Conservation (phyloP, 1,140 invertebrate genomes). For the Drosophila sp. region DNA sequence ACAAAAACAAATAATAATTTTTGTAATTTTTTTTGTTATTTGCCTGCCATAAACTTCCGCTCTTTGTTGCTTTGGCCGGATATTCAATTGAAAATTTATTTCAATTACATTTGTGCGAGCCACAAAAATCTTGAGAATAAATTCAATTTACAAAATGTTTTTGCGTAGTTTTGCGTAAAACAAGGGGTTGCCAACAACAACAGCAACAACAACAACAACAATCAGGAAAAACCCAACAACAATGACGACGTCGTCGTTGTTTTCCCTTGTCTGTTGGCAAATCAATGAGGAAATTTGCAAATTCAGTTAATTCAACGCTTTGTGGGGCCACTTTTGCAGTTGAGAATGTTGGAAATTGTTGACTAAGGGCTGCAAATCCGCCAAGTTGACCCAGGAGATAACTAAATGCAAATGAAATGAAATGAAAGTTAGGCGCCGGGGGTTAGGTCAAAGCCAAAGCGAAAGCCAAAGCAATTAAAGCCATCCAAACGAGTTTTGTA, state of each 20-base stretch:
- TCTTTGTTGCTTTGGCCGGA: conserved; percentile 50
- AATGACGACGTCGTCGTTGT: conserved; percentile 30
- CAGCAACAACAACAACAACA: conserved; percentile 1
- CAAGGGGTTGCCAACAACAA: background rate
- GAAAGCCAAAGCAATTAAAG: conserved; percentile 8
- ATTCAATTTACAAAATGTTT: conserved; percentile 78
- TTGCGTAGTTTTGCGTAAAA: conserved; percentile 66
- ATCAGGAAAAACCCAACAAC: background rate
- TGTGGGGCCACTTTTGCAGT: conserved; percentile 30
- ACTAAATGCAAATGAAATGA: conserved; percentile 30
- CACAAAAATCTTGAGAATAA: conserved; percentile 56
- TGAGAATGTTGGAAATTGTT: conserved; percentile 20
- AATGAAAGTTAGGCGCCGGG: conserved; percentile 7
- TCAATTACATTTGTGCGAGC: conserved; percentile 70
- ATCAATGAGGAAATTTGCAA: conserved; percentile 73
- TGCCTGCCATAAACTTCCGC: conserved; percentile 71
- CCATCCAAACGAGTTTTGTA: background rate
- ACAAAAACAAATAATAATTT: conserved; percentile 41
- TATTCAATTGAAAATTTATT: conserved; percentile 80
- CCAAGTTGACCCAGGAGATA: conserved; percentile 17
- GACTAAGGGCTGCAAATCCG: conserved; percentile 1
- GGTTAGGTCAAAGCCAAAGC: background rate
- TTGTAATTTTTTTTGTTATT: conserved; percentile 31
- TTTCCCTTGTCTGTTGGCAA: conserved; percentile 55
- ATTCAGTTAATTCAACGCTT: conserved; percentile 61